Percentiles rank a stretch among this genome's conserved stretches.
phyloP scores from a whole-genome alignment of 2,113 vertebrate genomes.

The Psittacara wagleri region DNA sequence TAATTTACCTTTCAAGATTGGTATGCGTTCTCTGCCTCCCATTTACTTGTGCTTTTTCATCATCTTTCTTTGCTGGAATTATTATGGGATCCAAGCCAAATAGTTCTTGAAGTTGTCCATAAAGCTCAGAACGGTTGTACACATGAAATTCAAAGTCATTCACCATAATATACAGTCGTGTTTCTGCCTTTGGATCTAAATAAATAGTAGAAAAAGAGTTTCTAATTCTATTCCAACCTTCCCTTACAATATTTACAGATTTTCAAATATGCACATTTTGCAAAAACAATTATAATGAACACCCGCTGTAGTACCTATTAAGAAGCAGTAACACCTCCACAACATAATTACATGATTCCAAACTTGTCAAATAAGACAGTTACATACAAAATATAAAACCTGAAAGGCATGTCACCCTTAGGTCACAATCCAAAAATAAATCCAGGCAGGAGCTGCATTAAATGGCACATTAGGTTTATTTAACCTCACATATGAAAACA shows the following conservation, averaged over 20 bases:
- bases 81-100: conserved; percentile 96
- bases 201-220: not conserved
- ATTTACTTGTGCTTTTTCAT: conserved; percentile 81
- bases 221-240: not conserved
- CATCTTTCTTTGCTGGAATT: conserved; percentile 83
- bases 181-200: conserved; percentile 96
- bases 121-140: conserved; percentile 95
- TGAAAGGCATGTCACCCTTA: not conserved
- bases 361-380: not conserved
- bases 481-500: not conserved
- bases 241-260: not conserved
- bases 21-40: conserved; percentile 76
- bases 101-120: conserved; percentile 89
- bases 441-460: not conserved
- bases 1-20: conserved; percentile 84
- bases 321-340: not conserved
- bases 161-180: conserved; percentile 92
- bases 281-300: not conserved
- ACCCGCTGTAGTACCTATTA: not conserved
- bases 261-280: not conserved
- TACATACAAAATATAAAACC: not conserved
- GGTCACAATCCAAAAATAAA: conserved; percentile 1
- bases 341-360: not conserved
- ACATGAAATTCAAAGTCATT: conserved; percentile 98
- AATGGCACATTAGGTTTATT: not conserved